Percentiles rank a stretch among this genome's conserved stretches.
phyloP scores from a whole-genome alignment of 2,797 vertebrate genomes.

The Prionace glauca region DNA sequence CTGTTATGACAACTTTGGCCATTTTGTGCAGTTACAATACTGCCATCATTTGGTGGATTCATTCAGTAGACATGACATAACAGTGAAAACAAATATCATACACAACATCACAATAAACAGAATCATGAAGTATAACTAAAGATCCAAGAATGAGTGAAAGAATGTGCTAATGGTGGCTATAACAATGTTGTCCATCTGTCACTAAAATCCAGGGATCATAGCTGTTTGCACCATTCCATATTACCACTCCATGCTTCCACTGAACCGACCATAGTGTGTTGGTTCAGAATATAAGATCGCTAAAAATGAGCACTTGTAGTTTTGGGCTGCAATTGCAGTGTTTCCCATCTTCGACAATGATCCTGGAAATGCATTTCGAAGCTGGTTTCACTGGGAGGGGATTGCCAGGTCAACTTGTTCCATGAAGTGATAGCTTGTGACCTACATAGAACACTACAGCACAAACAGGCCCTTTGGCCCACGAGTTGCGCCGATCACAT shows the following conservation, averaged over 20 bases:
- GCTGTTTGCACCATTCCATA: neutral
- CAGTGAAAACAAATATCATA: neutral
- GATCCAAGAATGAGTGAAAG: neutral
- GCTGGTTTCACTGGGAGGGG: neutral
- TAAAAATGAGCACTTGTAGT: neutral
- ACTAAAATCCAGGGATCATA: neutral
- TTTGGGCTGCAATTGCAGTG: neutral
- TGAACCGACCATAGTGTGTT: neutral
- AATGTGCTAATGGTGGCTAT: neutral
- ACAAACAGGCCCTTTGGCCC: too few species aligned
- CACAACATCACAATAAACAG: neutral
- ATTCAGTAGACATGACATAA: neutral
- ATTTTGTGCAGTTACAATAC: too few species aligned
- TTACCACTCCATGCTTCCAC: neutral
- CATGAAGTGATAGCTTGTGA: neutral
- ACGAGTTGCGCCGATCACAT: too few species aligned
- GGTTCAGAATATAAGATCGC: neutral
- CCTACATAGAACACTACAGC: neutral
- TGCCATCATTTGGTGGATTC: too few species aligned
- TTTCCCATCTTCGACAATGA: neutral
- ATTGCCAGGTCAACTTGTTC: neutral
- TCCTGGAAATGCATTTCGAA: neutral
- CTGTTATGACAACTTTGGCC: neutral
- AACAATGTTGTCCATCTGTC: neutral
- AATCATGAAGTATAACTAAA: neutral